These are phyloP conservation scores for Ianthella basta DNA, from an alignment of 37 sponge, comb jelly and placozoan species.

Conservation along the genomic window DNA sequence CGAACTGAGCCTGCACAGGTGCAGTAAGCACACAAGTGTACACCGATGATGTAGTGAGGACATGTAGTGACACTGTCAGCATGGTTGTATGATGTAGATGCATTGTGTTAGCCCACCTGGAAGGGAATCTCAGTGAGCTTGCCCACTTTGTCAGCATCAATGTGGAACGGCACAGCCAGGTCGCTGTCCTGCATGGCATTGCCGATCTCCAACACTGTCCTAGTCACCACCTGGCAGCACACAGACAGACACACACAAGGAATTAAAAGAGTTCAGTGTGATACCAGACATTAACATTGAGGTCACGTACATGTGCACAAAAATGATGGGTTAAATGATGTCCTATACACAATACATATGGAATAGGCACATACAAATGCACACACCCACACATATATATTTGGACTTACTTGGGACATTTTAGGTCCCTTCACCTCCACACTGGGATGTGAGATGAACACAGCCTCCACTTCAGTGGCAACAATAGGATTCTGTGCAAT, in stretches of 20 bases:
- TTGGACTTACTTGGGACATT: constrained; percentile 22
- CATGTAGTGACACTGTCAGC: no score
- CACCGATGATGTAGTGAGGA: no score
- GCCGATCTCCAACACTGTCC: constrained; percentile 62
- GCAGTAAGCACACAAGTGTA: background rate
- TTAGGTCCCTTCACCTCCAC: constrained; percentile 38
- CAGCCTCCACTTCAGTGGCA: constrained; percentile 81
- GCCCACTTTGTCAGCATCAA: constrained; percentile 55
- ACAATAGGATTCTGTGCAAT: constrained; percentile 91
- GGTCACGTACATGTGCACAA: no score
- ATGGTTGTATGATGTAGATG: no score
- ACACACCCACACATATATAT: background rate
- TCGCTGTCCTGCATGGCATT: constrained; percentile 85
- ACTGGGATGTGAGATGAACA: constrained; percentile 37
- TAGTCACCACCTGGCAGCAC: background rate
- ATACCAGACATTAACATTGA: no score
- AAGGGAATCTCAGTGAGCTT: constrained; percentile 61
- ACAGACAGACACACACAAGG: background rate
- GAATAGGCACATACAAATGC: no score
- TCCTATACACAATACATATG: no score
- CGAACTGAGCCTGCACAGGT: constrained; percentile 76
- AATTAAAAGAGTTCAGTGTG: background rate
- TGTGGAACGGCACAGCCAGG: constrained; percentile 62
- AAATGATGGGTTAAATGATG: no score
- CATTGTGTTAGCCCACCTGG: constrained; percentile 47